Percentiles rank a stretch among this genome's conserved stretches.
Evolutionary conservation across 2,888 invertebrate genomes (phyloP).

Genomic region (Clusia tigrina): DNA sequence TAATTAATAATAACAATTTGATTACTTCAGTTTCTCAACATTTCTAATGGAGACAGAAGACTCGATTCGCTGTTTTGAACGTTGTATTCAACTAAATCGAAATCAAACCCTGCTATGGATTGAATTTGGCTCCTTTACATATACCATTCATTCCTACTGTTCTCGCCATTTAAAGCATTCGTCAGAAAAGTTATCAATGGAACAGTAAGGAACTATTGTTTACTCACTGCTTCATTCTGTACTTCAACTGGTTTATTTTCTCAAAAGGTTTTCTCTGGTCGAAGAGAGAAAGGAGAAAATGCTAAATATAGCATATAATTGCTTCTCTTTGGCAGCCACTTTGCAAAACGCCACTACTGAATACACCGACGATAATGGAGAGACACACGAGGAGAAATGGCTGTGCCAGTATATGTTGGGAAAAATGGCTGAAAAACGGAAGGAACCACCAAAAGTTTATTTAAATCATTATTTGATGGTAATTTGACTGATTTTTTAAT

Average conservation of each 20-base stretch:
- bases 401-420: constrained; percentile 94
- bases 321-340: constrained; percentile 77
- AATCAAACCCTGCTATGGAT: constrained; percentile 83
- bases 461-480: constrained; percentile 81
- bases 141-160: constrained; percentile 88
- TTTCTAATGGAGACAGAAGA: constrained; percentile 72
- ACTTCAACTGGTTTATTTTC: not conserved
- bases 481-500: constrained; percentile 14
- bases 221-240: not conserved
- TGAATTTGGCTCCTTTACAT: constrained; percentile 90
- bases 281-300: constrained; percentile 82
- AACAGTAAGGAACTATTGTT: constrained; percentile 62
- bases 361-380: constrained; percentile 47
- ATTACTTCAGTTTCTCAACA: constrained; percentile 31
- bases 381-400: constrained; percentile 86
- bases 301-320: constrained; percentile 78
- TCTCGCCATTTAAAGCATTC: constrained; percentile 86
- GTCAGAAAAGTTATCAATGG: constrained; percentile 75
- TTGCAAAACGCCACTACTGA: constrained; percentile 63
- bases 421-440: constrained; percentile 89
- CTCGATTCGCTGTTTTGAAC: constrained; percentile 81
- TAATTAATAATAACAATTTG: not conserved
- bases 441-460: constrained; percentile 76
- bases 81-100: constrained; percentile 78
- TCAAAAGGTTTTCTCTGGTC: constrained; percentile 69